Evolutionary conservation across 2,113 vertebrate species (phyloP).

Genomic region (Physeter macrocephalus): DNA sequence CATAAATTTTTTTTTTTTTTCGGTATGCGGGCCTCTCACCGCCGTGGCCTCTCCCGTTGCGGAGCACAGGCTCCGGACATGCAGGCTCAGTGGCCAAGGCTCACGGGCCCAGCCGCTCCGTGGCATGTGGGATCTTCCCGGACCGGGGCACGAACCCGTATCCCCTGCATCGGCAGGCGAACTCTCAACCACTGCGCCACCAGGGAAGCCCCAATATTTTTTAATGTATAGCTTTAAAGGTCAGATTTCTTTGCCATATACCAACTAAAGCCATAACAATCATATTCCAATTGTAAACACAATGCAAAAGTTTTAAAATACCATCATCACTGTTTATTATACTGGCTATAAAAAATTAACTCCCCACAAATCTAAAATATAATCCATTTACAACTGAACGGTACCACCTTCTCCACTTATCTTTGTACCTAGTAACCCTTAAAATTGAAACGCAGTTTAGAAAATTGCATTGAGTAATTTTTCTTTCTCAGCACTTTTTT

Average conservation of each 20-base stretch:
- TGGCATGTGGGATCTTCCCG: too few species aligned
- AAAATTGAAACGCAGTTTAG: neutral
- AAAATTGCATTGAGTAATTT: neutral
- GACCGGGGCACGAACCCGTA: too few species aligned
- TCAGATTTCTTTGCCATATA: neutral
- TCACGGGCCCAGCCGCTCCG: too few species aligned
- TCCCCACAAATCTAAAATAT: neutral
- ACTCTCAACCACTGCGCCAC: too few species aligned
- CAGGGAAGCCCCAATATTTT: too few species aligned
- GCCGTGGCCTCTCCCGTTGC: too few species aligned
- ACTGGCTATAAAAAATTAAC: neutral
- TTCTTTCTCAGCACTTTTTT: neutral
- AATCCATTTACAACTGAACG: constrained; percentile 10
- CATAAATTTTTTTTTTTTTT: too few species aligned
- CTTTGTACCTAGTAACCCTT: neutral
- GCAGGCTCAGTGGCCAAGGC: too few species aligned
- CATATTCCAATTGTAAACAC: neutral
- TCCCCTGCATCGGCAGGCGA: too few species aligned
- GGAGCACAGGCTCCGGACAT: too few species aligned
- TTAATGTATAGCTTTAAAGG: neutral
- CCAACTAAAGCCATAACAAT: neutral
- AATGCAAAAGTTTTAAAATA: constrained; percentile 10
- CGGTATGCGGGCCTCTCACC: too few species aligned
- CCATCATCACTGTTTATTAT: neutral
- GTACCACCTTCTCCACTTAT: neutral